Evolutionary conservation across 2,113 vertebrate species (phyloP).

Genomic region (Carettochelys insculpta): DNA sequence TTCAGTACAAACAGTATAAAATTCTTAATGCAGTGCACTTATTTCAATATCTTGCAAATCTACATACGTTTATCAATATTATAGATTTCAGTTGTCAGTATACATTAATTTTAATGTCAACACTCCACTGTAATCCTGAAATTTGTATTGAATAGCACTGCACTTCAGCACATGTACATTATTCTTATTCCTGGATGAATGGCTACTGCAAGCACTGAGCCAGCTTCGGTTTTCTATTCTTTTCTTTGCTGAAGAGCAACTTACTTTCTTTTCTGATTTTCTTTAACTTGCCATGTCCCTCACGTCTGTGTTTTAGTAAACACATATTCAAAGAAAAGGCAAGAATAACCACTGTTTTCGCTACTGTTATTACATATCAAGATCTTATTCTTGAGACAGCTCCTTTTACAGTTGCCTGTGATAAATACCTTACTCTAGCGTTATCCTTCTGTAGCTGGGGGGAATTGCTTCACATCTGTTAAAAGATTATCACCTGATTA

Average conservation of each 20-base stretch:
- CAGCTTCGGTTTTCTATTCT: neutral
- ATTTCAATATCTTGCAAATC: neutral
- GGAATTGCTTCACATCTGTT: neutral
- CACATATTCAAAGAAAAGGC: neutral
- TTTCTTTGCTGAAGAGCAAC: constrained; percentile 20
- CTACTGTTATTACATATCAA: constrained; percentile 5
- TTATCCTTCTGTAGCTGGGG: neutral
- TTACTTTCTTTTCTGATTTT: neutral
- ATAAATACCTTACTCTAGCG: constrained; percentile 1
- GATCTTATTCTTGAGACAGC: neutral
- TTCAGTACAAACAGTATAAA: neutral
- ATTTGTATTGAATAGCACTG: constrained; percentile 35
- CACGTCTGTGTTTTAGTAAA: constrained; percentile 15
- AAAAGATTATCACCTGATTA: constrained; percentile 33
- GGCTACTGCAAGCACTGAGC: neutral
- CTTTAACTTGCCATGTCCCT: neutral
- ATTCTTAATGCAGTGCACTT: constrained; percentile 1
- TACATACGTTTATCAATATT: neutral
- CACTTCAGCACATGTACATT: neutral
- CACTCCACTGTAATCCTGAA: constrained; percentile 10
- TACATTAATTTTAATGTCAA: constrained; percentile 54
- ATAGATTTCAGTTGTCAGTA: constrained; percentile 51
- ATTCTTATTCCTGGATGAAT: constrained; percentile 30
- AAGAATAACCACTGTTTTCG: neutral
- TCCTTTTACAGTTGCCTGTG: neutral